Evolutionary conservation across 2,888 invertebrate species (phyloP).

Genomic region (Autographa gamma): DNA sequence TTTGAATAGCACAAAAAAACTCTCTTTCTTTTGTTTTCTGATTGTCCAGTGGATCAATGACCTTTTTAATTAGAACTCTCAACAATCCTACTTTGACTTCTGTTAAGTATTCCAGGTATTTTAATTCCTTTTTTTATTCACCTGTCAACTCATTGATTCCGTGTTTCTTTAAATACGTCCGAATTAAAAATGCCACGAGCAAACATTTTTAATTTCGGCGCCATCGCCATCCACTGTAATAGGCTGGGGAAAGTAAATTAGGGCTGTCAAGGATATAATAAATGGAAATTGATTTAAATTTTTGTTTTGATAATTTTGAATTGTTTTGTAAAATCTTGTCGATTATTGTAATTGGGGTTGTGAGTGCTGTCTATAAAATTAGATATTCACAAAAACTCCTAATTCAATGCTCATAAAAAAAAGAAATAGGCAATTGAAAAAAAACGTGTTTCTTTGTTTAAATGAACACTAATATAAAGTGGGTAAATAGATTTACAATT

Average conservation of each 20-base stretch:
- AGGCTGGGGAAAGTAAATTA: conserved; percentile 30
- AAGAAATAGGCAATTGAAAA: no score
- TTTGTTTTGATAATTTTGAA: background rate
- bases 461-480: no score
- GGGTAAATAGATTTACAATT: background rate
- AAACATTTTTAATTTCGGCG: conserved; percentile 52
- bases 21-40: no score
- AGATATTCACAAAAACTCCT: no score
- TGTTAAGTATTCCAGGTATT: conserved; percentile 1
- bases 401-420: no score
- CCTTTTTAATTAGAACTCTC: conserved; percentile 29
- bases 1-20: no score
- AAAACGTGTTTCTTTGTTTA: no score
- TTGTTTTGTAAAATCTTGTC: no score
- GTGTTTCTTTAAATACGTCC: conserved; percentile 31
- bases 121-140: conserved; percentile 18
- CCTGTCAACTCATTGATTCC: conserved; percentile 30
- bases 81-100: background rate
- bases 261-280: conserved; percentile 32
- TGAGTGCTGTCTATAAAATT: no score
- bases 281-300: conserved; percentile 1
- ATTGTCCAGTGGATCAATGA: background rate
- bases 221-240: conserved; percentile 45
- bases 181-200: conserved; percentile 44
- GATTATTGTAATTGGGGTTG: no score